Evolutionary conservation across 2,888 invertebrate genomes (phyloP).

Genomic region (Eulithis prunata): DNA sequence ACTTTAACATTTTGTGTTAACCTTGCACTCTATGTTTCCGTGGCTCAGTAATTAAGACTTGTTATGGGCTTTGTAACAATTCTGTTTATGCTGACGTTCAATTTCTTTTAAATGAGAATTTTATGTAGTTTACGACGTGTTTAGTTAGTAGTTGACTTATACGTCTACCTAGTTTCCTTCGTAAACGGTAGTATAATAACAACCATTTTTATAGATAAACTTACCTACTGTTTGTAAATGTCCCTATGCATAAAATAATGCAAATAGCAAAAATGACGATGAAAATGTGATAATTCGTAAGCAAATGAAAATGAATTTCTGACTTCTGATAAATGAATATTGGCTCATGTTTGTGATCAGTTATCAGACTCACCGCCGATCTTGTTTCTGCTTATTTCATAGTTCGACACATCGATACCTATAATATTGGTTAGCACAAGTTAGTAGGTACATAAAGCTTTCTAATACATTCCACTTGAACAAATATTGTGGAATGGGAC

Average conservation of each 20-base stretch:
- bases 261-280: not conserved
- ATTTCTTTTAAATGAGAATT: slow-evolving; percentile 31
- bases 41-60: slow-evolving; percentile 47
- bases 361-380: slow-evolving; percentile 51
- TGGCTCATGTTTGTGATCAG: slow-evolving; percentile 11
- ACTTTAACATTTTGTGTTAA: slow-evolving; percentile 42
- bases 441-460: not conserved
- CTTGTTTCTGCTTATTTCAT: slow-evolving; percentile 72
- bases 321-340: slow-evolving; percentile 9
- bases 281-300: not conserved
- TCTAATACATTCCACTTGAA: not conserved
- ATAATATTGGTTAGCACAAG: slow-evolving; percentile 35
- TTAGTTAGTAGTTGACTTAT: too few relatives aligned
- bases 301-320: slow-evolving; percentile 11
- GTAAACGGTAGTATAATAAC: too few relatives aligned
- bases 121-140: slow-evolving; percentile 5
- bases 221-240: too few relatives aligned
- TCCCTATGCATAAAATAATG: too few relatives aligned
- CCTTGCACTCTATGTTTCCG: slow-evolving; percentile 53
- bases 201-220: too few relatives aligned
- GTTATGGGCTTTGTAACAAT: slow-evolving; percentile 34
- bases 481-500: not conserved
- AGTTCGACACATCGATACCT: slow-evolving; percentile 71
- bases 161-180: too few relatives aligned
- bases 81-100: slow-evolving; percentile 31